A percentile compares a stretch with the other conserved stretches of the same genome.
These are phyloP conservation scores for Coenobita brevimanus DNA, from an alignment of 1,140 invertebrate genomes.

Conservation along the genomic window DNA sequence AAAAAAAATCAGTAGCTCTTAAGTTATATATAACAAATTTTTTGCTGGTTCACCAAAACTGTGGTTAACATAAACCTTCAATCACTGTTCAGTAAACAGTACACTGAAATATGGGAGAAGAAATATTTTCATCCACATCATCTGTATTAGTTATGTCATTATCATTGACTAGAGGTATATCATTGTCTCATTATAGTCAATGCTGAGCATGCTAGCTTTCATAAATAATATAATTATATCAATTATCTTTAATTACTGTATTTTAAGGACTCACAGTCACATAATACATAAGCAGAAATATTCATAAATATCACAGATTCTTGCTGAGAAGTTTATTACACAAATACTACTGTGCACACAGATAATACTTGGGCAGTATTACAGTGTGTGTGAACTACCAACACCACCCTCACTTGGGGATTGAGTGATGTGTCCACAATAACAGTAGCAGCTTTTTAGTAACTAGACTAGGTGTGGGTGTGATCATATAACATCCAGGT, in stretches of 20 bases:
- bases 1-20: too few species aligned
- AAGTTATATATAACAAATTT: too few species aligned
- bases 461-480: slow-evolving; percentile 48
- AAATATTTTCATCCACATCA: background rate
- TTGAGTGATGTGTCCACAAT: slow-evolving; percentile 2
- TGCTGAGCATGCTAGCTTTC: background rate
- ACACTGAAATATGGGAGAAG: background rate
- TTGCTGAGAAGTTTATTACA: slow-evolving; percentile 47
- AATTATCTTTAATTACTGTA: background rate
- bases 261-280: background rate
- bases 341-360: slow-evolving; percentile 28
- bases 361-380: background rate
- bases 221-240: background rate
- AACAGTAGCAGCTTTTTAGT: background rate
- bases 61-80: too few species aligned
- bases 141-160: background rate
- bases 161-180: slow-evolving; percentile 28
- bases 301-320: slow-evolving; percentile 63
- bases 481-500: slow-evolving; percentile 62
- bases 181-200: background rate
- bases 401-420: background rate
- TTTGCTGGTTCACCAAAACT: too few species aligned
- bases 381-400: background rate
- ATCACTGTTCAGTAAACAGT: background rate
- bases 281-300: slow-evolving; percentile 20